Evolutionary conservation across 2,113 vertebrate genomes (phyloP).

Genomic region (Siphamia tubifer): DNA sequence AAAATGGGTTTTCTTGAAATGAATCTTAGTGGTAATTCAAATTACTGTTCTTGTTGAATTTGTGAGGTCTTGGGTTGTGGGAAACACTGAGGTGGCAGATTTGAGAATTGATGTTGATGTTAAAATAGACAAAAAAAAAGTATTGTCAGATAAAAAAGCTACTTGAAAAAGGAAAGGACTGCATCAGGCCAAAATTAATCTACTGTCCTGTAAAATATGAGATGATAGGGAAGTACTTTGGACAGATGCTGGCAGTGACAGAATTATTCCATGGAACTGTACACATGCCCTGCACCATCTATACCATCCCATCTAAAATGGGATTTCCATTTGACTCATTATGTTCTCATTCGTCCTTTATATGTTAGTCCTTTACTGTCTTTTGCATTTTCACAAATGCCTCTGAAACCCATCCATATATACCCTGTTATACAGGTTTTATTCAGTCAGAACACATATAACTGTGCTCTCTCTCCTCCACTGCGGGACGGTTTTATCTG

Average conservation of each 20-base stretch:
- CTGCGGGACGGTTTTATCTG: not conserved
- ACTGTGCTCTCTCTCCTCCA: conserved; percentile 6
- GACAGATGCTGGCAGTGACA: conserved; percentile 42
- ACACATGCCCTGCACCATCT: not conserved
- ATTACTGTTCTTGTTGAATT: not conserved
- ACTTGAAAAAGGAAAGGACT: not conserved
- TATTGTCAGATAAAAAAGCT: conserved; percentile 1
- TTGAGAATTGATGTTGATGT: not conserved
- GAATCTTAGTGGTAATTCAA: not conserved
- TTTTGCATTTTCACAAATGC: conserved; percentile 16
- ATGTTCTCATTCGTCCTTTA: conserved; percentile 37
- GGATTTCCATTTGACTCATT: conserved; percentile 54
- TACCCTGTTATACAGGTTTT: not conserved
- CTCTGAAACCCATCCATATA: not conserved
- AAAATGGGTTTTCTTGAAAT: not conserved
- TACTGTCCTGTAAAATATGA: conserved; percentile 6
- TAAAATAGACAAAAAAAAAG: conserved; percentile 3
- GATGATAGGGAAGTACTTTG: conserved; percentile 28
- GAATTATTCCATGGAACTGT: conserved; percentile 48
- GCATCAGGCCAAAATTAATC: not conserved
- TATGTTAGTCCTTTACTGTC: not conserved
- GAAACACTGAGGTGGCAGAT: not conserved
- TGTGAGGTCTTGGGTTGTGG: not conserved
- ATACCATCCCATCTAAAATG: conserved; percentile 26
- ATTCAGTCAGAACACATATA: conserved; percentile 13